Evolutionary conservation across 2,113 vertebrate species (phyloP).

Genomic region (Callocephalon fimbriatum): DNA sequence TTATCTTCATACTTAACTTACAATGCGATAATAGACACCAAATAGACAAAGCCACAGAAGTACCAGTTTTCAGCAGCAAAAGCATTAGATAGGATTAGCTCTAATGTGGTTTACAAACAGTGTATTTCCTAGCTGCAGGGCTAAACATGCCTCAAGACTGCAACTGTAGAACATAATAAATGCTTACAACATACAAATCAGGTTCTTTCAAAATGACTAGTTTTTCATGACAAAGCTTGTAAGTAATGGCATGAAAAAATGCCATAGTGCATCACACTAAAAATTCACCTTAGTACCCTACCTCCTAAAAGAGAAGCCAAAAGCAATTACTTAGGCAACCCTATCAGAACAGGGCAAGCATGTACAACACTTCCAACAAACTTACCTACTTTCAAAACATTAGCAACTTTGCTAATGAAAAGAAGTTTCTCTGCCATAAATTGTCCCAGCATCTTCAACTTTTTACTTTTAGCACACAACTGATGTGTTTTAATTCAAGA

Average conservation of each 20-base stretch:
- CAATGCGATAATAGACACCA: background rate
- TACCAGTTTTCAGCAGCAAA: background rate
- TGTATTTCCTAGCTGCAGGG: background rate
- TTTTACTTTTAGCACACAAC: background rate
- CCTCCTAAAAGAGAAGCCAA: background rate
- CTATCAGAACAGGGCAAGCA: background rate
- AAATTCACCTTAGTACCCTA: background rate
- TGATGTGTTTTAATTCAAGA: background rate
- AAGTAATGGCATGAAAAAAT: background rate
- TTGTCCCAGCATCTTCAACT: background rate
- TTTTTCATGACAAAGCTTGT: background rate
- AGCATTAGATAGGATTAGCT: background rate
- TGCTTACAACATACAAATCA: background rate
- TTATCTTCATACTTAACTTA: background rate
- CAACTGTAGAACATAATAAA: background rate
- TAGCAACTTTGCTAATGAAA: background rate
- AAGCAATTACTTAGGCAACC: background rate
- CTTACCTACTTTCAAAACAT: background rate
- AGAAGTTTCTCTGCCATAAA: background rate
- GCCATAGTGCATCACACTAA: background rate
- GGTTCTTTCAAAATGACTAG: background rate
- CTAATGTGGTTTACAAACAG: background rate
- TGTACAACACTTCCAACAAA: background rate
- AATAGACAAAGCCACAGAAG: background rate
- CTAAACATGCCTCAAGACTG: background rate